Conservation (phyloP, 1,140 invertebrate genomes). For the Helicorthomorpha holstii region DNA sequence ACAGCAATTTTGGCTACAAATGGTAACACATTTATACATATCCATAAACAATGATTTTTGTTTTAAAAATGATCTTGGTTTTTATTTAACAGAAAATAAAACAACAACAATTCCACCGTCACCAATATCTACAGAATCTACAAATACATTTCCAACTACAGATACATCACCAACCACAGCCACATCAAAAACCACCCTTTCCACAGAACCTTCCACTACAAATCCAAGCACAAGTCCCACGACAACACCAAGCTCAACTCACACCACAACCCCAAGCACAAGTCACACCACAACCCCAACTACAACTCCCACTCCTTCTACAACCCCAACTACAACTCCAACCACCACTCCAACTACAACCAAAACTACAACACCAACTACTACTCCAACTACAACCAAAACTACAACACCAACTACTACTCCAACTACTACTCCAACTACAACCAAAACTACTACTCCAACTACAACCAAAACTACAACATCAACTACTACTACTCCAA, state of each 20-base stretch:
- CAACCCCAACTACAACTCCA: slow-evolving; percentile 14
- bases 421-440: neutral
- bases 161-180: slow-evolving; percentile 12
- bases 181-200: neutral
- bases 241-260: neutral
- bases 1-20: too few relatives aligned
- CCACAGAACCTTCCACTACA: neutral
- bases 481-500: too few relatives aligned
- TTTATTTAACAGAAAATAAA: too few relatives aligned
- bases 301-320: neutral
- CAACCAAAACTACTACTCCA: too few relatives aligned
- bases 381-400: slow-evolving; percentile 1
- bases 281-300: neutral
- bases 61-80: too few relatives aligned
- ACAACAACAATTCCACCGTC: neutral
- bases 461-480: too few relatives aligned
- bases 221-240: neutral
- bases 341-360: slow-evolving; percentile 12
- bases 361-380: slow-evolving; percentile 18
- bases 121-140: neutral
- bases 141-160: slow-evolving; percentile 16
- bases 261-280: neutral
- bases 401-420: neutral
- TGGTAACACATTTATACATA: too few relatives aligned
- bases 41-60: too few relatives aligned